phyloP scores from a whole-genome alignment of 1,140 invertebrate genomes.

The Proctacanthus coquilletti region DNA sequence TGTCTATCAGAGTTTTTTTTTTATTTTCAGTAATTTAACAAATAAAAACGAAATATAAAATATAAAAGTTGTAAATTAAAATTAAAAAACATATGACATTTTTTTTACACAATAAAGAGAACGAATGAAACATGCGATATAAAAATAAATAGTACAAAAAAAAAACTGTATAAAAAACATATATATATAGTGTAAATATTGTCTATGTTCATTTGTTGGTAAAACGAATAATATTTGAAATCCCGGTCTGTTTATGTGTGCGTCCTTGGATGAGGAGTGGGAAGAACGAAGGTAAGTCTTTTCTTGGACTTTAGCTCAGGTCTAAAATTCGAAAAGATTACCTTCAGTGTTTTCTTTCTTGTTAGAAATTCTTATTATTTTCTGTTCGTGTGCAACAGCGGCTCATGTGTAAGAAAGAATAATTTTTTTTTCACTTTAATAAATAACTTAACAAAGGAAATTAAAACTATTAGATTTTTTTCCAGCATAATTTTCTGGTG shows the following conservation, averaged over 20 bases:
- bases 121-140: neutral
- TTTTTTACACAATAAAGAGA: neutral
- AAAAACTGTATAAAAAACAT: neutral
- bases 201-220: neutral
- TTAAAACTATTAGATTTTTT: neutral
- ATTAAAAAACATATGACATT: neutral
- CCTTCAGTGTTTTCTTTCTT: neutral
- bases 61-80: neutral
- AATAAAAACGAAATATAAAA: neutral
- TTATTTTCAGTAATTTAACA: neutral
- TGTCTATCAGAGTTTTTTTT: neutral
- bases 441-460: too few species aligned
- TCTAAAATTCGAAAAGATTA: neutral
- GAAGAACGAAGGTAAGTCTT: neutral
- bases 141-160: neutral
- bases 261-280: too few species aligned
- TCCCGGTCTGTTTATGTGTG: too few species aligned
- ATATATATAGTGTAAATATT: neutral
- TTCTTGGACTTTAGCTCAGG: neutral
- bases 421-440: too few species aligned
- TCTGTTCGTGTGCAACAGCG: too few species aligned
- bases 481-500: neutral
- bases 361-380: neutral
- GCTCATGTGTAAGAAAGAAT: too few species aligned
- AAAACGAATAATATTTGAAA: neutral